These are phyloP conservation scores for Pachyuromys duprasi DNA, from an alignment of 2,797 vertebrate genomes.

Conservation along the genomic window DNA sequence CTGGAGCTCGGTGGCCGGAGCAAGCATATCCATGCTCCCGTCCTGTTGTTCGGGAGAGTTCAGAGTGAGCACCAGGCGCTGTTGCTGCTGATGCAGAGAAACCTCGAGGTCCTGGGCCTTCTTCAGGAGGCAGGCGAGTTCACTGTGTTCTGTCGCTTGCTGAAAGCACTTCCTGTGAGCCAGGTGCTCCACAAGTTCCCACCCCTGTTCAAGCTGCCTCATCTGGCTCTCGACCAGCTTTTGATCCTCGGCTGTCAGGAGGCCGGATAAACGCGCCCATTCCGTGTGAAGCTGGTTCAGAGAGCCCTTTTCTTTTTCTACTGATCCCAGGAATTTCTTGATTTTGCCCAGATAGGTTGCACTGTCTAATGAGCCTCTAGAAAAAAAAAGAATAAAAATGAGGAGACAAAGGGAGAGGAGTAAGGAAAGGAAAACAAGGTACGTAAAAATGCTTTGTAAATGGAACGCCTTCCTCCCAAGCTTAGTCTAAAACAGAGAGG, in stretches of 20 bases:
- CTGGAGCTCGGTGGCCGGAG: conserved; percentile 88
- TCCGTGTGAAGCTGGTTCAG: conserved; percentile 88
- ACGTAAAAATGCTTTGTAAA: background rate
- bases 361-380: conserved; percentile 90
- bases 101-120: conserved; percentile 85
- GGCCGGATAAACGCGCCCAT: conserved; percentile 84
- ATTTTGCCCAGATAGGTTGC: conserved; percentile 88
- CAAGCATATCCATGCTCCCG: conserved; percentile 83
- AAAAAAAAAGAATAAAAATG: conserved; percentile 37
- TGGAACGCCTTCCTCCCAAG: background rate
- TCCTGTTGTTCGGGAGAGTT: conserved; percentile 77
- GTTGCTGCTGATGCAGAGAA: conserved; percentile 82
- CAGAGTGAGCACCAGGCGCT: conserved; percentile 45
- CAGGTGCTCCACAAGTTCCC: conserved; percentile 88
- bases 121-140: conserved; percentile 86
- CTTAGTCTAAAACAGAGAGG: background rate
- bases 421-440: background rate
- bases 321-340: conserved; percentile 84
- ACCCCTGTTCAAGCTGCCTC: conserved; percentile 88
- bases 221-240: conserved; percentile 86
- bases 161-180: conserved; percentile 87
- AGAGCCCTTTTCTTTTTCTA: conserved; percentile 87
- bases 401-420: background rate
- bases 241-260: conserved; percentile 88
- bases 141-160: conserved; percentile 84